Evolutionary conservation across 2,888 invertebrate species (phyloP).

Genomic region (Tachina lurida): DNA sequence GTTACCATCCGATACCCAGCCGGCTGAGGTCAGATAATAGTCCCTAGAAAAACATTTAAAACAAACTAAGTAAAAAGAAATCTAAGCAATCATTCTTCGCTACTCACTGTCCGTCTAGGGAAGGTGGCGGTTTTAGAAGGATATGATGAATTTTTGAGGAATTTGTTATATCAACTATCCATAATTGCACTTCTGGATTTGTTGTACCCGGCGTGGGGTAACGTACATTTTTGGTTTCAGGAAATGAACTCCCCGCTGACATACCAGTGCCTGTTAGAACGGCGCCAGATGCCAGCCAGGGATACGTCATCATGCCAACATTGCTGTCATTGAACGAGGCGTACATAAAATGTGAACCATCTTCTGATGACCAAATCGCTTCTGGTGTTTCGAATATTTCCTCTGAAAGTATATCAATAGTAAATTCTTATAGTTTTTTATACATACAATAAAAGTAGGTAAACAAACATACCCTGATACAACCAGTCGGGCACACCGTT

Average conservation of each 20-base stretch:
- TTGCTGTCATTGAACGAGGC: constrained; percentile 93
- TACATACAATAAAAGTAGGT: too few relatives aligned
- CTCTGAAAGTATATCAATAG: constrained; percentile 85
- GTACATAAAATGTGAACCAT: constrained; percentile 92
- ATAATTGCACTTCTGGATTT: constrained; percentile 93
- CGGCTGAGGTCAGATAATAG: constrained; percentile 95
- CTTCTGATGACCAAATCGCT: constrained; percentile 93
- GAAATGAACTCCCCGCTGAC: constrained; percentile 87
- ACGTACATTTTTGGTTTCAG: constrained; percentile 90
- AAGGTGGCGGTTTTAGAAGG: constrained; percentile 89
- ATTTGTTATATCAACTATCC: constrained; percentile 90
- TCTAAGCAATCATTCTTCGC: neutral
- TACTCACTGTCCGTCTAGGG: constrained; percentile 91
- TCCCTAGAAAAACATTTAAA: constrained; percentile 85
- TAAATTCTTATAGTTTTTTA: neutral
- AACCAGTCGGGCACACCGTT: constrained; percentile 98
- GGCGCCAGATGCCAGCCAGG: constrained; percentile 90
- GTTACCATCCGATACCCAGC: constrained; percentile 92
- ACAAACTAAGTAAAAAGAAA: neutral
- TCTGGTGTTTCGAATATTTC: constrained; percentile 92
- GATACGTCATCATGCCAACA: constrained; percentile 90
- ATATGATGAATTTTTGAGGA: constrained; percentile 86
- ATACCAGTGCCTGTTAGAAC: constrained; percentile 85
- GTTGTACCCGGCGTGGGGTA: constrained; percentile 94
- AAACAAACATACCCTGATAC: constrained; percentile 92